phyloP scores from a whole-genome alignment of 2,888 invertebrate genomes.

The Busseola fusca region DNA sequence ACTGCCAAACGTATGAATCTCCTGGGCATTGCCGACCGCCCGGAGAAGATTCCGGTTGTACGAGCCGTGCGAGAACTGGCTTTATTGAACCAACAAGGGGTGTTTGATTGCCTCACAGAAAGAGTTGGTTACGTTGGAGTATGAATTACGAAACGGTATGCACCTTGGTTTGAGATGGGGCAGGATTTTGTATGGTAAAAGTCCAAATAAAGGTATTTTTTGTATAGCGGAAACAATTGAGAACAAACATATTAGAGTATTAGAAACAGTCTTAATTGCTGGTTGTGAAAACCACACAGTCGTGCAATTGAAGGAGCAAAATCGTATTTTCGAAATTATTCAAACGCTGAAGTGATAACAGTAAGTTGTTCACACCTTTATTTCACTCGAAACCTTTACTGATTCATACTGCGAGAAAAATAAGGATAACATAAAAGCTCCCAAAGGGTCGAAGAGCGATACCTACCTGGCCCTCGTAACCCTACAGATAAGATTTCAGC shows the following conservation, averaged over 20 bases:
- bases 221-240: not conserved
- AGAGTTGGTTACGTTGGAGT: conserved; percentile 42
- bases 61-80: conserved; percentile 19
- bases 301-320: not conserved
- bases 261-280: too few species aligned
- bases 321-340: not conserved
- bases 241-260: not conserved
- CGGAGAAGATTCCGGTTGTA: conserved; percentile 21
- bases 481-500: conserved; percentile 59
- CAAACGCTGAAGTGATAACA: not conserved
- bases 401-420: conserved; percentile 37
- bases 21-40: conserved; percentile 47
- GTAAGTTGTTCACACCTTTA: not conserved
- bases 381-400: not conserved
- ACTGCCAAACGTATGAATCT: conserved; percentile 54
- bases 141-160: conserved; percentile 20
- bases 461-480: conserved; percentile 55
- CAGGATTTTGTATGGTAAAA: not conserved
- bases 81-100: conserved; percentile 59
- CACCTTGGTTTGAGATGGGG: not conserved
- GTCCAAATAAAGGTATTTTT: too few species aligned
- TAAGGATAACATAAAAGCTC: conserved; percentile 56
- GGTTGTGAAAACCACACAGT: not conserved
- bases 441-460: conserved; percentile 50
- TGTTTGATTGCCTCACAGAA: conserved; percentile 53